These are phyloP conservation scores for Andricus curvator DNA, from an alignment of 2,888 invertebrate genomes.

Conservation along the genomic window DNA sequence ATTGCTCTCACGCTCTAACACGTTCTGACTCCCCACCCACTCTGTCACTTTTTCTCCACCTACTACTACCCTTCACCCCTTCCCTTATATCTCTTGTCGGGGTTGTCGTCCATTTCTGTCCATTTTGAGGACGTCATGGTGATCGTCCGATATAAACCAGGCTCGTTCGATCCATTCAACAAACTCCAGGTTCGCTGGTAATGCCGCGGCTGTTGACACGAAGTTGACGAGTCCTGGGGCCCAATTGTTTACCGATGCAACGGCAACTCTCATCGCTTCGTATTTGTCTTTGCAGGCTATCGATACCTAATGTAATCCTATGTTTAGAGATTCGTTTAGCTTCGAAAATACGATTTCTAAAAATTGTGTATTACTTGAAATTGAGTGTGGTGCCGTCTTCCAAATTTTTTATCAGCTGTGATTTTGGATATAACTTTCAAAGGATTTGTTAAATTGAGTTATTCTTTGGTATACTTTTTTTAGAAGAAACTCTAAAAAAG, in stretches of 20 bases:
- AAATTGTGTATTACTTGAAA: no score
- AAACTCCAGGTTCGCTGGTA: constrained; percentile 38
- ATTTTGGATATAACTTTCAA: no score
- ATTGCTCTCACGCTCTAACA: constrained; percentile 11
- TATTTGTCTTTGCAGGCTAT: constrained; percentile 60
- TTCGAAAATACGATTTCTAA: no score
- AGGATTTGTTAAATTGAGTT: no score
- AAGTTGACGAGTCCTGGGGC: constrained; percentile 60
- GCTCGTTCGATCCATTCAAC: constrained; percentile 15
- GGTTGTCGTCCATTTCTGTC: constrained; percentile 25
- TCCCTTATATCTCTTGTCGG: constrained; percentile 5
- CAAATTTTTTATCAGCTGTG: no score
- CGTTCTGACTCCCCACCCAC: not conserved
- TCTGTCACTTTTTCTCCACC: no score
- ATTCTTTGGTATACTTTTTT: no score
- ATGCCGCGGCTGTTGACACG: constrained; percentile 61
- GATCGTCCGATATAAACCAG: constrained; percentile 21
- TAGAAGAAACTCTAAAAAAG: no score
- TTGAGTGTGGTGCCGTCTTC: no score
- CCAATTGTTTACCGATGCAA: constrained; percentile 66
- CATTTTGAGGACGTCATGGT: constrained; percentile 27
- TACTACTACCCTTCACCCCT: not conserved
- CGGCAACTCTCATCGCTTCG: constrained; percentile 56
- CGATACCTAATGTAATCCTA: constrained; percentile 27
- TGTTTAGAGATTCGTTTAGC: no score